phyloP scores from a whole-genome alignment of 2,797 vertebrate genomes.

The Rhinophrynus dorsalis region DNA sequence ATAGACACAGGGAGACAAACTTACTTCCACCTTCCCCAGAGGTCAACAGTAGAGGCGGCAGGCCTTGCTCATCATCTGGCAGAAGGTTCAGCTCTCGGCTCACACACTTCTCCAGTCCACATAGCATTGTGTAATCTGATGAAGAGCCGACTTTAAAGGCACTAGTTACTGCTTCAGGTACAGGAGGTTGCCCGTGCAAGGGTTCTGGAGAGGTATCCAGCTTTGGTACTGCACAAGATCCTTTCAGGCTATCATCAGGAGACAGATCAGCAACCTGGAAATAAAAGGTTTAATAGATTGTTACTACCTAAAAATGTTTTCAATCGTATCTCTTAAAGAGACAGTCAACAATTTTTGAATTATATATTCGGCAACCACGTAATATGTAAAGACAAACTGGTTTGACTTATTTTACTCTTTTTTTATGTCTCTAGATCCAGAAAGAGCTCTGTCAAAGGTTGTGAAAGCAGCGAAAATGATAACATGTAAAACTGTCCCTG shows the following conservation, averaged over 20 bases:
- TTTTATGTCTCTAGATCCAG: too few relatives aligned
- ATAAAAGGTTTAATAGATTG: neutral
- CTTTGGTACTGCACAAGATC: neutral
- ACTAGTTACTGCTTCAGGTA: neutral
- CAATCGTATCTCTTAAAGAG: too few relatives aligned
- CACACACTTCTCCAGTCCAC: constrained; percentile 73
- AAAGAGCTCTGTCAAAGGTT: too few relatives aligned
- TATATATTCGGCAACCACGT: too few relatives aligned
- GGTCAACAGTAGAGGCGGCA: constrained; percentile 84
- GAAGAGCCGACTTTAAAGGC: constrained; percentile 57
- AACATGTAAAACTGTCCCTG: too few relatives aligned
- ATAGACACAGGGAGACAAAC: too few relatives aligned
- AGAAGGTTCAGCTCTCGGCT: constrained; percentile 74
- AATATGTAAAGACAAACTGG: too few relatives aligned
- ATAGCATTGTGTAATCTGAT: constrained; percentile 77
- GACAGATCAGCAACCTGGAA: neutral
- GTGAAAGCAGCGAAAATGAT: too few relatives aligned
- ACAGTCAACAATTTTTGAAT: too few relatives aligned
- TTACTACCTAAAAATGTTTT: too few relatives aligned
- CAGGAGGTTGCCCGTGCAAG: neutral
- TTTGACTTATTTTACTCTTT: too few relatives aligned
- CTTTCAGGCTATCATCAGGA: constrained; percentile 2
- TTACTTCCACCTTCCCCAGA: constrained; percentile 77
- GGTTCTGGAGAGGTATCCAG: neutral
- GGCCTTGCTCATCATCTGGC: constrained; percentile 73